Evolutionary conservation across 2,797 vertebrate species (phyloP).

Genomic region (Sternarchorhynchus goeldii): DNA sequence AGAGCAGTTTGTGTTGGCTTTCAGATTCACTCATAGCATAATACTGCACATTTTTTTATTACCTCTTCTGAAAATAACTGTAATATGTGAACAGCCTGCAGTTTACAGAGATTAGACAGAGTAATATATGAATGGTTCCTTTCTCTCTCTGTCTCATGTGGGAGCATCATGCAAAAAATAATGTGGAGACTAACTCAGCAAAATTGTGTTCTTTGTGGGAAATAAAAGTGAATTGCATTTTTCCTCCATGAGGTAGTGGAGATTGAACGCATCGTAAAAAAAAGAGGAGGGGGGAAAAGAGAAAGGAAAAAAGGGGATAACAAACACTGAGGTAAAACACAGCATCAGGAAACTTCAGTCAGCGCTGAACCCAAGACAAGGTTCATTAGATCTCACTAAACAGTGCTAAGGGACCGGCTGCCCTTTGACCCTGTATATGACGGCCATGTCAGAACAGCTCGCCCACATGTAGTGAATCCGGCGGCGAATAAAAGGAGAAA

Average conservation of each 20-base stretch:
- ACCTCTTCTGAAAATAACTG: conserved; percentile 58
- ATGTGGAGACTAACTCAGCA: conserved; percentile 58
- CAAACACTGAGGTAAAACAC: conserved; percentile 14
- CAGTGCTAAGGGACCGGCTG: conserved; percentile 29
- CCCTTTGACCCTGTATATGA: background rate
- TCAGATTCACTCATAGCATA: conserved; percentile 61
- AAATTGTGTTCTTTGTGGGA: conserved; percentile 67
- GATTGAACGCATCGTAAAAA: conserved; percentile 65
- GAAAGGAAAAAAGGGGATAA: conserved; percentile 9
- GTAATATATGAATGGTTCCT: background rate
- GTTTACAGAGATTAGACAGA: background rate
- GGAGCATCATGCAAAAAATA: conserved; percentile 21
- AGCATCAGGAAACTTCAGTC: background rate
- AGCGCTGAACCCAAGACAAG: conserved; percentile 10
- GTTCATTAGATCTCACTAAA: conserved; percentile 24
- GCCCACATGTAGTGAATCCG: conserved; percentile 72
- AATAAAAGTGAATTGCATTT: conserved; percentile 69
- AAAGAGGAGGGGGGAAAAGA: conserved; percentile 9
- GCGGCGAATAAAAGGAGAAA: conserved; percentile 67
- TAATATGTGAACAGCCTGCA: conserved; percentile 12
- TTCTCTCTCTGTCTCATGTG: background rate
- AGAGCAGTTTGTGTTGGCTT: conserved; percentile 68
- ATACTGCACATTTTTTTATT: conserved; percentile 29
- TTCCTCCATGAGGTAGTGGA: conserved; percentile 76
- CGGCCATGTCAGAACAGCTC: conserved; percentile 53